Percentiles rank a stretch among this genome's conserved stretches.
These are phyloP conservation scores for Acrocephalus arundinaceus DNA, from an alignment of 2,113 vertebrate genomes.

Conservation along the genomic window DNA sequence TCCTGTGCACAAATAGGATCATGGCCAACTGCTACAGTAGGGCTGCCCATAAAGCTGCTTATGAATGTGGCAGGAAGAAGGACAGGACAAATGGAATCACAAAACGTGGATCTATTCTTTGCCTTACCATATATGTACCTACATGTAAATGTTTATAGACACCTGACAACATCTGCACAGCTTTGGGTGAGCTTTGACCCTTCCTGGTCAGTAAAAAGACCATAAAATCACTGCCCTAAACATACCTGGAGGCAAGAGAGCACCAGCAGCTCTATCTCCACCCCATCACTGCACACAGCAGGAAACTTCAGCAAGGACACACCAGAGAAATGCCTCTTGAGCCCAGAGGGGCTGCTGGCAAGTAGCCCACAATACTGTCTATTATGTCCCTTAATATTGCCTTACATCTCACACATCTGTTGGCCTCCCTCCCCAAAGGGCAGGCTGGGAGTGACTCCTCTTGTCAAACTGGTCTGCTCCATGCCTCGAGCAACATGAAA, in stretches of 20 bases:
- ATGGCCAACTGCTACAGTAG: background rate
- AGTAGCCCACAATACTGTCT: background rate
- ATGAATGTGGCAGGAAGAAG: background rate
- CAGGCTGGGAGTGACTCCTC: background rate
- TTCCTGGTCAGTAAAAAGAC: background rate
- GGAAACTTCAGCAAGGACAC: background rate
- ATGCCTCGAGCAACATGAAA: fast-evolving
- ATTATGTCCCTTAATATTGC: background rate
- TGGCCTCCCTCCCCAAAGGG: background rate
- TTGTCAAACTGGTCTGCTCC: background rate
- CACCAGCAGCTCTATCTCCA: background rate
- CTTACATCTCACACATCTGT: background rate
- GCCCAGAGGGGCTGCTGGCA: background rate
- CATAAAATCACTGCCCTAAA: background rate
- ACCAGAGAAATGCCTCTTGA: background rate
- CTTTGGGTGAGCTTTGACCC: background rate
- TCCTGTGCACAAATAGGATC: background rate
- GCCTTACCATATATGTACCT: fast-evolving
- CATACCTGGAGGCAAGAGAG: background rate
- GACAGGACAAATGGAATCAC: background rate
- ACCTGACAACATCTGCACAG: background rate
- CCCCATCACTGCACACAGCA: background rate
- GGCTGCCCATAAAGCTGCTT: background rate
- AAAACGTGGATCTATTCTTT: background rate
- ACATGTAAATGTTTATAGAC: background rate